Conservation (phyloP, 2,797 vertebrate species). For the Rachycentron canadum region DNA sequence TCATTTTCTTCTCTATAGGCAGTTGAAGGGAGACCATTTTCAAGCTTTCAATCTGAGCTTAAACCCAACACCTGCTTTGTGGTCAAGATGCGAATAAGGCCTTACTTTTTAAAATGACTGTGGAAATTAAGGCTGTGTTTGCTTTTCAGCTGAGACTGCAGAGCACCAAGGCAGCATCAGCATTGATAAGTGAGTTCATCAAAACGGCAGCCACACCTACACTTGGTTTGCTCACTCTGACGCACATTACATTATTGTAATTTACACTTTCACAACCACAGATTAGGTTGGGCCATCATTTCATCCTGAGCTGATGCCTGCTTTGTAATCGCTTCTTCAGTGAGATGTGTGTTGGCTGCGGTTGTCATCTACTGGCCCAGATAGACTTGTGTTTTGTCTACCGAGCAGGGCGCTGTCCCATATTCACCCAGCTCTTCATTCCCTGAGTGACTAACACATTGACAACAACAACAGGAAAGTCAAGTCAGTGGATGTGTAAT, state of each 20-base stretch:
- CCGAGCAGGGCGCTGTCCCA: constrained; percentile 47
- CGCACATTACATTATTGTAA: neutral
- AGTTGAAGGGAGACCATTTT: neutral
- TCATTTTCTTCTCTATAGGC: no score
- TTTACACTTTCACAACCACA: constrained; percentile 5
- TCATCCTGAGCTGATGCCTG: neutral
- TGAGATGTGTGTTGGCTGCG: constrained; percentile 7
- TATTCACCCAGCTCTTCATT: constrained; percentile 51
- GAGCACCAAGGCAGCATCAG: neutral
- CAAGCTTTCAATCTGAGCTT: no score
- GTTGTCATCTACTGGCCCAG: constrained; percentile 64
- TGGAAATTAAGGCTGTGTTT: constrained; percentile 1
- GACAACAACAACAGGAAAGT: constrained; percentile 23
- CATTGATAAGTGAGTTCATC: neutral
- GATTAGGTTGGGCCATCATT: neutral
- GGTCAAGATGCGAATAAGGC: no score
- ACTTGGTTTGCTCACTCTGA: neutral
- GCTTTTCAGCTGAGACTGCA: neutral
- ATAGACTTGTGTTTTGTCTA: constrained; percentile 65
- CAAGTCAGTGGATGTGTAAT: constrained; percentile 55
- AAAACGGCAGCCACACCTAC: neutral
- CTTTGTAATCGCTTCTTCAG: constrained; percentile 4
- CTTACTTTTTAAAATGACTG: no score
- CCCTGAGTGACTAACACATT: constrained; percentile 34
- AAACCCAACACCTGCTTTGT: no score